A percentile compares a stretch with the other conserved stretches of the same genome.
Evolutionary conservation across 2,113 vertebrate species (phyloP).

Genomic region (Muscicapa adusta): DNA sequence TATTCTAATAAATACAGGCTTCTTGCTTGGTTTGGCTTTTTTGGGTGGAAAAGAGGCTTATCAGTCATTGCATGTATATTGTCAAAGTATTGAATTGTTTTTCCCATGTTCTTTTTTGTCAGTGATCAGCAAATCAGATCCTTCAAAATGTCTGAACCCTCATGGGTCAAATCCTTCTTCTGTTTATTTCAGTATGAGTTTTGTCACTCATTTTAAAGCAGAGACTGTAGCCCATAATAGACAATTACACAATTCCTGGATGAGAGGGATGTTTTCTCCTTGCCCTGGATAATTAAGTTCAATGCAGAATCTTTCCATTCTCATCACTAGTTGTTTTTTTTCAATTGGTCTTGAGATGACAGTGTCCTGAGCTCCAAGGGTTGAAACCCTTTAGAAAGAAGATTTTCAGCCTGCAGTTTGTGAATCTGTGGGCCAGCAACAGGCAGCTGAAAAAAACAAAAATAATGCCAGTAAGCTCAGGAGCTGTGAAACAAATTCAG

Average conservation of each 20-base stretch:
- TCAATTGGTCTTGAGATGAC: conserved; percentile 2
- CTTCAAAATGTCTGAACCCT: neutral
- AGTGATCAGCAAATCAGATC: neutral
- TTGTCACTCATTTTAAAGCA: conserved; percentile 49
- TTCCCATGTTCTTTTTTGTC: neutral
- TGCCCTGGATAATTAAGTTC: conserved; percentile 42
- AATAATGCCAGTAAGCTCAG: neutral
- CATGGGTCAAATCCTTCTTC: conserved; percentile 3
- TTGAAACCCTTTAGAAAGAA: neutral
- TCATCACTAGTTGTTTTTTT: conserved; percentile 20
- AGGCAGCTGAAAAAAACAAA: neutral
- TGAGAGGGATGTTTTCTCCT: conserved; percentile 53
- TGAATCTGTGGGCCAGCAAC: neutral
- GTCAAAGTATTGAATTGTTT: neutral
- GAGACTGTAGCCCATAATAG: neutral
- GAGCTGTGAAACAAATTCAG: neutral
- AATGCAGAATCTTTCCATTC: conserved; percentile 34
- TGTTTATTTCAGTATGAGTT: neutral
- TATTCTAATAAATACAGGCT: neutral
- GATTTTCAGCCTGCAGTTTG: neutral
- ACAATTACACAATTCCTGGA: conserved; percentile 6
- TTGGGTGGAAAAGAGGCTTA: neutral
- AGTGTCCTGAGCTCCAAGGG: neutral
- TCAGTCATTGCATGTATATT: neutral
- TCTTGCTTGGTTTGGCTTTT: neutral